A percentile compares a stretch with the other conserved stretches of the same genome.
phyloP scores from a whole-genome alignment of 2,888 invertebrate genomes.

The Melipona beecheii region DNA sequence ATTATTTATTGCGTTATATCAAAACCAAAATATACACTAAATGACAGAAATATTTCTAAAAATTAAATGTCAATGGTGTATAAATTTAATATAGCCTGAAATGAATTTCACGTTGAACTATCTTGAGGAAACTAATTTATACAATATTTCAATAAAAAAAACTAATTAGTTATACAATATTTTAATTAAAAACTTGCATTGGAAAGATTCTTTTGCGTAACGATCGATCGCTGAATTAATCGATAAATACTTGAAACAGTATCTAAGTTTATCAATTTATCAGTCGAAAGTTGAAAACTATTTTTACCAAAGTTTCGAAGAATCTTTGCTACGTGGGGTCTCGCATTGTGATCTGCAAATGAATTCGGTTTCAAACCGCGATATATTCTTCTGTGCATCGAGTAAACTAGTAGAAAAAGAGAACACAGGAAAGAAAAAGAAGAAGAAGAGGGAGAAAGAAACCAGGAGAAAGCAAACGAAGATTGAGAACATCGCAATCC shows the following conservation, averaged over 20 bases:
- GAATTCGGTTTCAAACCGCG: not conserved
- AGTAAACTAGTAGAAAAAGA: constrained; percentile 18
- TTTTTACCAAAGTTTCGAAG: not conserved
- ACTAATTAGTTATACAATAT: no score
- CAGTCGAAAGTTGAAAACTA: not conserved
- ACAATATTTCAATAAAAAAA: not conserved
- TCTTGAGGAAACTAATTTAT: not conserved
- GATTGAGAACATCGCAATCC: constrained; percentile 60
- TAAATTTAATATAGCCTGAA: not conserved
- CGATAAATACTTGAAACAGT: no score
- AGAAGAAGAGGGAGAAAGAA: not conserved
- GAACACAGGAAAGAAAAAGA: not conserved
- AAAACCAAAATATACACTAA: not conserved
- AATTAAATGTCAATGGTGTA: no score
- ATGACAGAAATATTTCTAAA: not conserved
- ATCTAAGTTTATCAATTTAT: no score
- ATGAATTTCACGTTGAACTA: not conserved
- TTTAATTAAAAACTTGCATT: no score
- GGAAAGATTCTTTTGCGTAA: no score
- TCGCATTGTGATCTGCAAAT: not conserved
- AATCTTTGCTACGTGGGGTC: not conserved
- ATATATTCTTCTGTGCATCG: constrained; percentile 22
- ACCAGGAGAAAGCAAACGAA: constrained; percentile 46
- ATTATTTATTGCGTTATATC: not conserved
- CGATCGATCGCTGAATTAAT: no score